These are phyloP conservation scores for Stictonetta naevosa DNA, from an alignment of 2,113 vertebrate species.

Conservation along the genomic window DNA sequence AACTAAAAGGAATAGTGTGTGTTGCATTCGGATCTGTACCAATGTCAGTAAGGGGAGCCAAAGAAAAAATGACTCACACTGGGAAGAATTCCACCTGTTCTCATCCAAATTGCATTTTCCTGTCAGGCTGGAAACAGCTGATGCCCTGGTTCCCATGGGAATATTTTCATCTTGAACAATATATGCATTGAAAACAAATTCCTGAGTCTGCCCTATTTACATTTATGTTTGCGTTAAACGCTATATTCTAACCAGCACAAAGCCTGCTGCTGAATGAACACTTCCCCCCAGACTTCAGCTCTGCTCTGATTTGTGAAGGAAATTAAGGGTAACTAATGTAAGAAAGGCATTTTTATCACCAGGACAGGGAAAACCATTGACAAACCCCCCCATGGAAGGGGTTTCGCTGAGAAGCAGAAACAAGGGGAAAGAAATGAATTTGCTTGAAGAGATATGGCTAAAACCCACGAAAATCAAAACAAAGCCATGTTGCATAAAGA, in stretches of 20 bases:
- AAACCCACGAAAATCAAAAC: neutral
- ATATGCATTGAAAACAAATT: neutral
- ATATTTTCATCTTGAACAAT: neutral
- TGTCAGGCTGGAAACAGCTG: conserved; percentile 22
- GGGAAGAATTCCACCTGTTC: conserved; percentile 57
- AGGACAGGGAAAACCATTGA: neutral
- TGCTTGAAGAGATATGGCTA: neutral
- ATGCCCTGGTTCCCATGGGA: conserved; percentile 32
- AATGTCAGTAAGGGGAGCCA: neutral
- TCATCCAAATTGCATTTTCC: conserved; percentile 19
- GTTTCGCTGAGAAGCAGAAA: neutral
- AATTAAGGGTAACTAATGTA: neutral
- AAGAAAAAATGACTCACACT: conserved; percentile 52
- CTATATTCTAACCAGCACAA: neutral
- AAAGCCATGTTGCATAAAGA: neutral
- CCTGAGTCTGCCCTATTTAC: neutral
- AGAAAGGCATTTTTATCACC: neutral
- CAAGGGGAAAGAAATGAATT: neutral
- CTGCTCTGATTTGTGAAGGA: neutral
- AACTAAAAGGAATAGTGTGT: neutral
- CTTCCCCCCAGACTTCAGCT: neutral
- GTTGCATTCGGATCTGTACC: neutral
- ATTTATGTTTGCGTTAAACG: neutral
- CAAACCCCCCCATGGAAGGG: neutral
- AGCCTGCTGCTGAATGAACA: neutral